phyloP scores from a whole-genome alignment of 2,888 invertebrate genomes.

The Ennomos quercinarius region DNA sequence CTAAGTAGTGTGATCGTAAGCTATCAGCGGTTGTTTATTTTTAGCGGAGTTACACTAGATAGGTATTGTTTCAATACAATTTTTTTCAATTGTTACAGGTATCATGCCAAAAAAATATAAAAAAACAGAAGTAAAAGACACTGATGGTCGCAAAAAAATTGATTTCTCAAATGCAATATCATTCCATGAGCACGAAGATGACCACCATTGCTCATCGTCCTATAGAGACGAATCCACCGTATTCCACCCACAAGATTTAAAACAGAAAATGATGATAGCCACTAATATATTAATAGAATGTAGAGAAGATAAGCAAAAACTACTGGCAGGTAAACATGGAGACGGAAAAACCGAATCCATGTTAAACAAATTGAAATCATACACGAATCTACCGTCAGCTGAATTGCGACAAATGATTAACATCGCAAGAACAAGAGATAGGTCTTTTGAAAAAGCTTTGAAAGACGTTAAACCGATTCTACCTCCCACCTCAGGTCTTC shows the following conservation, averaged over 20 bases:
- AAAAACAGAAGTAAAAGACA: neutral
- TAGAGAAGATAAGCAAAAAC: slow-evolving; percentile 4
- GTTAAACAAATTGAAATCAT: slow-evolving; percentile 3
- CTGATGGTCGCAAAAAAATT: neutral
- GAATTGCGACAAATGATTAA: slow-evolving; percentile 11
- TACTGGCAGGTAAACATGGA: neutral
- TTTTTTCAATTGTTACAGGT: slow-evolving; percentile 14
- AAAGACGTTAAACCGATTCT: slow-evolving; percentile 17
- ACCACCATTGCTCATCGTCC: neutral
- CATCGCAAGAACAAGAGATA: slow-evolving; percentile 9
- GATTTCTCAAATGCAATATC: slow-evolving; percentile 3
- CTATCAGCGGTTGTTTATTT: too few species aligned
- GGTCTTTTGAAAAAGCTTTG: slow-evolving; percentile 21
- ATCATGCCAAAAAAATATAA: slow-evolving; percentile 12
- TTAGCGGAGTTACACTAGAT: too few species aligned
- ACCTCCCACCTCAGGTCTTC: neutral
- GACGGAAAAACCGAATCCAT: neutral
- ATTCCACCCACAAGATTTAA: slow-evolving; percentile 8
- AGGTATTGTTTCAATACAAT: neutral
- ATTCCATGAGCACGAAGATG: slow-evolving; percentile 12
- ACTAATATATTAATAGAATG: slow-evolving; percentile 6
- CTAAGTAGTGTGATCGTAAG: too few species aligned
- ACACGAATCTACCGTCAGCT: slow-evolving; percentile 5
- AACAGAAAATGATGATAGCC: slow-evolving; percentile 22
- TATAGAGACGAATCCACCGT: neutral